Base-by-base conservation (phyloP, 2,113 vertebrate species). In the Accipiter virgatus region DNA sequence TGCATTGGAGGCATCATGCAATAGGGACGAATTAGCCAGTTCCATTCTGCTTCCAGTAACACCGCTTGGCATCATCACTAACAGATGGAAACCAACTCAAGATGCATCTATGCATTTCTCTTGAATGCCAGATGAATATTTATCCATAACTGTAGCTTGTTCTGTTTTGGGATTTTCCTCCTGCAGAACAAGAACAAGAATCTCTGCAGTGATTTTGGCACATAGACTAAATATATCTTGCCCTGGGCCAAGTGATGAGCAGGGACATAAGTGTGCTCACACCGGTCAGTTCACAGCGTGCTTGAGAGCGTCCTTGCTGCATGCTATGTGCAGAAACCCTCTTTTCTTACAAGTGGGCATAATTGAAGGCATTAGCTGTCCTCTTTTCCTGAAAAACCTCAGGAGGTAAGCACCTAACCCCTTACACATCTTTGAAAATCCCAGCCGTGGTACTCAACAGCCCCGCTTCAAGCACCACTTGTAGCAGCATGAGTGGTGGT, bases 121-220 rank as follows among this genome's bases (percentile, higher is more conserved):
- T 83, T 81, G 81, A 96, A 91, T 78, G 38, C 27, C 91, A 88
- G 71, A 75, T 94, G 74, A 93, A 81, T 96, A 70, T 90, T 86
- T 88, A 91, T 74, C 50, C 50, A 13, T 91, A 74, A 55, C 47
- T 81, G 11, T 83, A 88, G 25, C 74, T 95, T 74, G 42, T 78
- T 96, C 84, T 91, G n/a, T 80, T 92, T 82, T 32, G 53, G 25
- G 66, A 58, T 90, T 96, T 94, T 94, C 78, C 61, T 91, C 31
- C 59, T 4, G 7, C 50, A 61, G 79, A 94, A 66, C 61, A 86
- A 1, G 8, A 95, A 58, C 38, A 83, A 91, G 66, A 72, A 81
- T 45, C 43, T 81, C 53, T 55, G 61, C 53, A 59, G 47, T 62
- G 50, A 66, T 81, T 80, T 85, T 90, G 84, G 78, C 67, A 48